Evolutionary conservation across 2,888 invertebrate species (phyloP).

Genomic region (Cerastis rubricosa): DNA sequence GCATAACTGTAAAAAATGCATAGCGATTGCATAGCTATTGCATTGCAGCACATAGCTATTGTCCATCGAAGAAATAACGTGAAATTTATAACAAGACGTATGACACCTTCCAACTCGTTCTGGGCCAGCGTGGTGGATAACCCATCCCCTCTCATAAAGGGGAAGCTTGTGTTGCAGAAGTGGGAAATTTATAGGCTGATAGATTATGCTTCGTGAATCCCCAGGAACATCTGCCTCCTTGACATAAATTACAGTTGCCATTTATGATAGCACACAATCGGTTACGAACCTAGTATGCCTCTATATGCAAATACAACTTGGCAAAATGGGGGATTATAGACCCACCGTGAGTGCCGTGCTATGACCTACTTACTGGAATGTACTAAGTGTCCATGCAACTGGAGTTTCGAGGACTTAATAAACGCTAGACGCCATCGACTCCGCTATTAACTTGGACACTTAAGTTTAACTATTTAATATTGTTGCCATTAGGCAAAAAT

Average conservation of each 20-base stretch:
- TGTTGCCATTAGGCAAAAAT: background rate
- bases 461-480: background rate
- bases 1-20: too few species aligned
- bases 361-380: background rate
- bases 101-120: too few species aligned
- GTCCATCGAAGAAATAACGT: too few species aligned
- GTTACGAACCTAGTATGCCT: background rate
- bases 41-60: too few species aligned
- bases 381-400: background rate
- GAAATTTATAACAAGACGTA: too few species aligned
- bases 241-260: background rate
- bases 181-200: background rate
- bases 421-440: background rate
- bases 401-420: background rate
- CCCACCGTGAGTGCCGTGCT: background rate
- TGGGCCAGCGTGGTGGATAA: background rate
- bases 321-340: background rate
- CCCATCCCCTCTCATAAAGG: background rate
- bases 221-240: background rate
- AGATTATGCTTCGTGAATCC: background rate
- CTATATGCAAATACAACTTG: background rate
- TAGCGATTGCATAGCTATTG: too few species aligned
- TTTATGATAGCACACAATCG: background rate
- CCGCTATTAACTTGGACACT: background rate
- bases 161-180: background rate